A percentile compares a stretch with the other conserved stretches of the same genome.
Conservation (phyloP, 2,888 invertebrate genomes). For the Lasiommata megera region DNA sequence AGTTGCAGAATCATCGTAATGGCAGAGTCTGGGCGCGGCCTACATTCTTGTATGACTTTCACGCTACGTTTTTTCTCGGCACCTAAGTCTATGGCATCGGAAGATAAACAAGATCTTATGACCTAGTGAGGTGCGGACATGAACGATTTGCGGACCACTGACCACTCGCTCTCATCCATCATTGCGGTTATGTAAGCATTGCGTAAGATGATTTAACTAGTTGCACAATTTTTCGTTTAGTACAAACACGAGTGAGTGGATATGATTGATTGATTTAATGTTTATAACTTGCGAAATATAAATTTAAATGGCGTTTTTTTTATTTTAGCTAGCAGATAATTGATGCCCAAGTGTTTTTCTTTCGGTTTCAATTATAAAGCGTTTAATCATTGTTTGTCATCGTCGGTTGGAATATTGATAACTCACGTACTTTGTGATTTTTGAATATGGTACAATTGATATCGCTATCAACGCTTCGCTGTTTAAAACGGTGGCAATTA, state of each 20-base stretch:
- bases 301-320: neutral
- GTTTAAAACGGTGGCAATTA: too few species aligned
- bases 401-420: too few species aligned
- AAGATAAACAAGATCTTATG: constrained; percentile 45
- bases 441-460: too few species aligned
- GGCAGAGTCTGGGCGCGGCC: constrained; percentile 1
- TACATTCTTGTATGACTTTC: constrained; percentile 23
- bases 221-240: constrained; percentile 43
- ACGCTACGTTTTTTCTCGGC: constrained; percentile 16
- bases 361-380: neutral
- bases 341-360: neutral
- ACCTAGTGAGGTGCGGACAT: constrained; percentile 47
- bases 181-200: constrained; percentile 56
- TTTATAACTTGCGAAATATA: neutral
- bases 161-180: constrained; percentile 44
- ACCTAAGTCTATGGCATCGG: constrained; percentile 26
- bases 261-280: constrained; percentile 9
- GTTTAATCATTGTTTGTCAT: too few species aligned
- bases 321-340: neutral
- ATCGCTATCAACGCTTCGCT: too few species aligned
- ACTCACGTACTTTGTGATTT: too few species aligned
- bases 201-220: constrained; percentile 46
- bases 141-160: constrained; percentile 51
- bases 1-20: constrained; percentile 10
- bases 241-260: constrained; percentile 8